Evolutionary conservation across 2,113 vertebrate species (phyloP).

Genomic region (Pontoporia blainvillei): DNA sequence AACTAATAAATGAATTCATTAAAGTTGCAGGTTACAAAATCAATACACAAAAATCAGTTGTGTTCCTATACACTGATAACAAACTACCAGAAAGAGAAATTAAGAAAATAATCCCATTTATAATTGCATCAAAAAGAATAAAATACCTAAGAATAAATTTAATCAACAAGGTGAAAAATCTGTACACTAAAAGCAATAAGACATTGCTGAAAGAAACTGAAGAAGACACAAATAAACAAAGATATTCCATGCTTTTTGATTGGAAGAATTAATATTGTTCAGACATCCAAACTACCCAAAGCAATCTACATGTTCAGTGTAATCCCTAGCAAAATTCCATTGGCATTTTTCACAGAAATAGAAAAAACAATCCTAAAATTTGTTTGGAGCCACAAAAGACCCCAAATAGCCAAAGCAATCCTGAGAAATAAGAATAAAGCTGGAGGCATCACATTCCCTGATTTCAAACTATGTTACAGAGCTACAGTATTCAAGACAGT

Average conservation of each 20-base stretch:
- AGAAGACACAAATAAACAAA: neutral
- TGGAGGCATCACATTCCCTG: neutral
- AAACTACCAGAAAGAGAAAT: neutral
- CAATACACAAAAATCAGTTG: neutral
- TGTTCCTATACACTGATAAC: neutral
- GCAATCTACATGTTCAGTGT: neutral
- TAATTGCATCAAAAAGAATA: neutral
- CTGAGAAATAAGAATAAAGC: neutral
- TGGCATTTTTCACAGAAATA: neutral
- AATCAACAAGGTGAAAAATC: neutral
- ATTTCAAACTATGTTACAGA: neutral
- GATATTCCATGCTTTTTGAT: neutral
- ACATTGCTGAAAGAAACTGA: neutral
- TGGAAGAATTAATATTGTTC: neutral
- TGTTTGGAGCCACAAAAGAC: neutral
- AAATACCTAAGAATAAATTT: neutral
- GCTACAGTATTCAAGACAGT: neutral
- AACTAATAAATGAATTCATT: neutral
- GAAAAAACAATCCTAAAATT: neutral
- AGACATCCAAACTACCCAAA: neutral
- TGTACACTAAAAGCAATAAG: neutral
- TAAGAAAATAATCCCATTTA: neutral
- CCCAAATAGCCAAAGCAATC: neutral
- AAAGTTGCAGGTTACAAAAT: neutral
- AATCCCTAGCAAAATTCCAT: neutral